These are phyloP conservation scores for Hydractinia echinata DNA, from an alignment of 30 jellyfish, hydroid and myxozoan genomes.

Conservation along the genomic window DNA sequence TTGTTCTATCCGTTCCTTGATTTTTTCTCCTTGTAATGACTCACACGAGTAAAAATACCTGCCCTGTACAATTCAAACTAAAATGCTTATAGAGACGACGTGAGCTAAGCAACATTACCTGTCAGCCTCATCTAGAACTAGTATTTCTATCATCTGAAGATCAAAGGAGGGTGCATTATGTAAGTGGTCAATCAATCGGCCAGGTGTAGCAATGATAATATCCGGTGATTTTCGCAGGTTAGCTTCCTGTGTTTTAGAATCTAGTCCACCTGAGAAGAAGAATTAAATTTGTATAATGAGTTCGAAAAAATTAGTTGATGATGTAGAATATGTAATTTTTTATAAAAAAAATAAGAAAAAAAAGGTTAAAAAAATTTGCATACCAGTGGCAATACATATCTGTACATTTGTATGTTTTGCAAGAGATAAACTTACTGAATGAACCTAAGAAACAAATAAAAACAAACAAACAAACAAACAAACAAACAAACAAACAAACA, in stretches of 20 bases:
- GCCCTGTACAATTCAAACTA: too few relatives aligned
- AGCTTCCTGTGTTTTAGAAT: conserved; percentile 82
- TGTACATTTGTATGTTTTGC: conserved; percentile 72
- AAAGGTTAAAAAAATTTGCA: not conserved
- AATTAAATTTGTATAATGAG: too few relatives aligned
- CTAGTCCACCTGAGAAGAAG: conserved; percentile 74
- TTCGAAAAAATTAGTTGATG: too few relatives aligned
- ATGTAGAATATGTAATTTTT: too few relatives aligned
- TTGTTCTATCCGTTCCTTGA: too few relatives aligned
- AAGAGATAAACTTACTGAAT: conserved; percentile 73
- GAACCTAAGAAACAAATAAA: conserved; percentile 53
- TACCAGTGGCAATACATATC: conserved; percentile 88
- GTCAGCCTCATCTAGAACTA: conserved; percentile 99
- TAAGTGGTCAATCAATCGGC: conserved; percentile 96
- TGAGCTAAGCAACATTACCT: conserved; percentile 39
- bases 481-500: too few relatives aligned
- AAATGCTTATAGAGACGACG: not conserved
- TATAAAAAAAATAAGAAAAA: not conserved
- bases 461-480: not conserved
- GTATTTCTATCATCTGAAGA: conserved; percentile 78
- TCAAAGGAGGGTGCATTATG: conserved; percentile 92
- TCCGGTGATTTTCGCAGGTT: conserved; percentile 84
- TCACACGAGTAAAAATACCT: too few relatives aligned
- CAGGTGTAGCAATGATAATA: conserved; percentile 96
- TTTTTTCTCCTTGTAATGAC: too few relatives aligned